Percentiles rank a stretch among this genome's conserved stretches.
Conservation (phyloP, 2,888 invertebrate genomes). For the Athalia cordata region DNA sequence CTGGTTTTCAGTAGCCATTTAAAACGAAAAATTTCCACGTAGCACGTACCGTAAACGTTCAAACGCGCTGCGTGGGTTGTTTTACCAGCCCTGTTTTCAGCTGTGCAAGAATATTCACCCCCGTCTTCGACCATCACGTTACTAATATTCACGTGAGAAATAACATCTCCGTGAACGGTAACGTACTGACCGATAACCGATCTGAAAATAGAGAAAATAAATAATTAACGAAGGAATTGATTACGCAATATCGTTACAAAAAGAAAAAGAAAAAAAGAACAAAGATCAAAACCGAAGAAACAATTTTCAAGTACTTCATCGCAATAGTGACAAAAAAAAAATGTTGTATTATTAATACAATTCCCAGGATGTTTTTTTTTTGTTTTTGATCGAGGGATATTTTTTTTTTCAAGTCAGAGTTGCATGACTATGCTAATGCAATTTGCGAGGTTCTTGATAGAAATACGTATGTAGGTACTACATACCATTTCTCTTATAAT, state of each 20-base stretch:
- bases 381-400: neutral
- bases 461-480: neutral
- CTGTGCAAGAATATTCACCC: slow-evolving; percentile 86
- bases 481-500: neutral
- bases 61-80: slow-evolving; percentile 84
- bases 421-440: slow-evolving; percentile 26
- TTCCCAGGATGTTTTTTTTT: neutral
- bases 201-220: slow-evolving; percentile 71
- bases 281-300: too few species aligned
- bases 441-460: slow-evolving; percentile 8
- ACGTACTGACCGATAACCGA: slow-evolving; percentile 87
- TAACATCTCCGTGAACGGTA: slow-evolving; percentile 86
- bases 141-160: slow-evolving; percentile 89
- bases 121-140: slow-evolving; percentile 87
- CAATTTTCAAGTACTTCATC: too few species aligned
- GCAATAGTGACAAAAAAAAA: too few species aligned
- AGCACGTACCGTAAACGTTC: slow-evolving; percentile 83
- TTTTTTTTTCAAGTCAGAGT: neutral
- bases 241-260: neutral
- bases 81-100: slow-evolving; percentile 85
- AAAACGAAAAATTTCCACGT: slow-evolving; percentile 60
- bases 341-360: too few species aligned
- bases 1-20: neutral
- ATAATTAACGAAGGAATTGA: neutral
- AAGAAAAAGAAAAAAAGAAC: too few species aligned